Evolutionary conservation across 2,113 vertebrate species (phyloP).

Genomic region (Pseudorasbora parva): DNA sequence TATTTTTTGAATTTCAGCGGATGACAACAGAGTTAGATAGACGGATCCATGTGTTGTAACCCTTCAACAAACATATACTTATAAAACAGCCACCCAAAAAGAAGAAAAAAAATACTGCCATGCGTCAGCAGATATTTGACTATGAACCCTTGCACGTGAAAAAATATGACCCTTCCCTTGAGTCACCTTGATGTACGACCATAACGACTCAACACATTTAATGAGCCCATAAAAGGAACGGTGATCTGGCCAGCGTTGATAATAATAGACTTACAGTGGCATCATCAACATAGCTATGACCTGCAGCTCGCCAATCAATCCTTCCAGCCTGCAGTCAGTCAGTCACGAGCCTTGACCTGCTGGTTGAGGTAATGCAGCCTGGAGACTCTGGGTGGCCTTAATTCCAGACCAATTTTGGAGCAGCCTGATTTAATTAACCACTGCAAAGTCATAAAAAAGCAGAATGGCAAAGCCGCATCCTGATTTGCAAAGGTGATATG

Average conservation of each 20-base stretch:
- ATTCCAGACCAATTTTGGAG: conserved; percentile 20
- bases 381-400: conserved; percentile 36
- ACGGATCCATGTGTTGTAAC: neutral
- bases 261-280: conserved; percentile 57
- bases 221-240: conserved; percentile 49
- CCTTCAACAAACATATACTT: conserved; percentile 15
- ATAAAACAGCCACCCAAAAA: neutral
- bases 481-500: conserved; percentile 35
- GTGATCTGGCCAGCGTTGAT: conserved; percentile 49
- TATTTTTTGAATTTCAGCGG: conserved; percentile 32
- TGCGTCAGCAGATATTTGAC: conserved; percentile 26
- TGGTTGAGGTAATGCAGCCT: conserved; percentile 41
- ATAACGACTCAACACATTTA: conserved; percentile 50
- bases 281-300: conserved; percentile 57
- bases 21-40: conserved; percentile 23
- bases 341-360: conserved; percentile 46
- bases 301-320: conserved; percentile 53
- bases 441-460: conserved; percentile 3
- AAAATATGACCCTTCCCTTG: conserved; percentile 43
- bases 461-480: neutral
- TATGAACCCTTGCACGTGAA: conserved; percentile 24
- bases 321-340: conserved; percentile 28
- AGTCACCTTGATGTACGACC: conserved; percentile 53
- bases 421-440: conserved; percentile 26
- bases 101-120: neutral